A percentile compares a stretch with the other conserved stretches of the same genome.
These are phyloP conservation scores for Linnaemya vulpina DNA, from an alignment of 2,888 invertebrate genomes.

Conservation along the genomic window DNA sequence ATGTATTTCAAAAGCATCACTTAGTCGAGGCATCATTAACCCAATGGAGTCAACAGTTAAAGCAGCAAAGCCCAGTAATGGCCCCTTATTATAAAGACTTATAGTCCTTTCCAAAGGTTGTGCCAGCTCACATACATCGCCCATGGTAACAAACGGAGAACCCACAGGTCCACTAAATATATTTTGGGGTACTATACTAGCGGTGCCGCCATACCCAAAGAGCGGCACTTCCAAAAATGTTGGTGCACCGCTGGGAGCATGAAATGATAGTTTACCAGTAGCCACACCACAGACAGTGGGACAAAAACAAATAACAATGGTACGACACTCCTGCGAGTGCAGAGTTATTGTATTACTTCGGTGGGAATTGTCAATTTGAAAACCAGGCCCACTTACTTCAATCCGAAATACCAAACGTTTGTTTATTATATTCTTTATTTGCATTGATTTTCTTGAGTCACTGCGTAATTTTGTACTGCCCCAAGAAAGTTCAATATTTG, in stretches of 20 bases:
- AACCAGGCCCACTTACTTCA: conserved; percentile 83
- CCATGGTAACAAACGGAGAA: conserved; percentile 85
- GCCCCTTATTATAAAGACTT: conserved; percentile 85
- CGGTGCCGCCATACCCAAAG: conserved; percentile 86
- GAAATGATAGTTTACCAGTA: conserved; percentile 84
- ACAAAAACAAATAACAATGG: conserved; percentile 84
- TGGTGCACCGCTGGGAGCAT: conserved; percentile 79
- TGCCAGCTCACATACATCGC: conserved; percentile 84
- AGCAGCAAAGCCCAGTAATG: conserved; percentile 84
- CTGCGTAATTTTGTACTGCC: conserved; percentile 85
- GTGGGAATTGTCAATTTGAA: conserved; percentile 81
- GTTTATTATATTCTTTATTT: conserved; percentile 84
- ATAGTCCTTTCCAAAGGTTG: conserved; percentile 83
- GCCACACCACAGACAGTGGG: conserved; percentile 85
- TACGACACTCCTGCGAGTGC: conserved; percentile 85
- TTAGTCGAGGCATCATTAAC: conserved; percentile 78
- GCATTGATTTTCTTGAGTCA: conserved; percentile 84
- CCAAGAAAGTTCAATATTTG: conserved; percentile 85
- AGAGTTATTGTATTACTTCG: conserved; percentile 82
- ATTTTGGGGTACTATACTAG: conserved; percentile 84
- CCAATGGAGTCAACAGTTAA: conserved; percentile 79
- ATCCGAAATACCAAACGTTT: conserved; percentile 85
- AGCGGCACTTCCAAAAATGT: conserved; percentile 80
- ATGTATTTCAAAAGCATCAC: conserved; percentile 80
- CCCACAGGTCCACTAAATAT: conserved; percentile 85